phyloP scores from a whole-genome alignment of 1,140 invertebrate genomes.

The Listronotus oregonensis region DNA sequence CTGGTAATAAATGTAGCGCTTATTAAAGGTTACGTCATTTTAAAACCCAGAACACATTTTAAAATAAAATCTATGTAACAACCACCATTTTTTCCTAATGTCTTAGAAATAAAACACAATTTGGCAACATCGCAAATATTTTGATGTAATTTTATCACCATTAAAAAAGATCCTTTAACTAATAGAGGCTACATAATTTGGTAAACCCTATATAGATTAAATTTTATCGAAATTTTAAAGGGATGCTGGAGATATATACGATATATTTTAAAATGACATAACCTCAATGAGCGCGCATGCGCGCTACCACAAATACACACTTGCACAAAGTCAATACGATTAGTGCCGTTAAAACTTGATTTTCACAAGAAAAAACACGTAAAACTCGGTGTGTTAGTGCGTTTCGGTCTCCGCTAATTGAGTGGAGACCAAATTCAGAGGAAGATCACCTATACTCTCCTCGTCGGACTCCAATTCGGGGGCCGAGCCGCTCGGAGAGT shows the following conservation, averaged over 20 bases:
- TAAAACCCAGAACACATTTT: no score
- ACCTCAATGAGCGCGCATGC: background rate
- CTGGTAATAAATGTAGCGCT: background rate
- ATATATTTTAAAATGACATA: background rate
- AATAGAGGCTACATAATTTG: no score
- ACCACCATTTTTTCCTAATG: no score
- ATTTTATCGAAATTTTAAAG: no score
- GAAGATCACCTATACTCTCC: slow-evolving; percentile 52
- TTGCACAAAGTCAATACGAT: slow-evolving; percentile 5
- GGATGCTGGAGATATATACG: no score
- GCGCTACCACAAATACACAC: slow-evolving; percentile 3
- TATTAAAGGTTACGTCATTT: no score
- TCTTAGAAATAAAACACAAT: no score
- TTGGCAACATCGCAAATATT: no score
- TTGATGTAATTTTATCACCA: no score
- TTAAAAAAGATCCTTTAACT: no score
- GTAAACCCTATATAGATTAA: no score
- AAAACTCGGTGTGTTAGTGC: slow-evolving; percentile 38
- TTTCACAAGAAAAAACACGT: background rate
- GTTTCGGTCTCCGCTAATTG: slow-evolving; percentile 54
- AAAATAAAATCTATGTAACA: no score
- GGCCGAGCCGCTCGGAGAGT: slow-evolving; percentile 42
- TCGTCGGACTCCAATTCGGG: slow-evolving; percentile 51
- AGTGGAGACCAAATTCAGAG: slow-evolving; percentile 54
- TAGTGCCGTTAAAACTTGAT: slow-evolving; percentile 18